These are phyloP conservation scores for Ophion costatus DNA, from an alignment of 2,888 invertebrate genomes.

Conservation along the genomic window DNA sequence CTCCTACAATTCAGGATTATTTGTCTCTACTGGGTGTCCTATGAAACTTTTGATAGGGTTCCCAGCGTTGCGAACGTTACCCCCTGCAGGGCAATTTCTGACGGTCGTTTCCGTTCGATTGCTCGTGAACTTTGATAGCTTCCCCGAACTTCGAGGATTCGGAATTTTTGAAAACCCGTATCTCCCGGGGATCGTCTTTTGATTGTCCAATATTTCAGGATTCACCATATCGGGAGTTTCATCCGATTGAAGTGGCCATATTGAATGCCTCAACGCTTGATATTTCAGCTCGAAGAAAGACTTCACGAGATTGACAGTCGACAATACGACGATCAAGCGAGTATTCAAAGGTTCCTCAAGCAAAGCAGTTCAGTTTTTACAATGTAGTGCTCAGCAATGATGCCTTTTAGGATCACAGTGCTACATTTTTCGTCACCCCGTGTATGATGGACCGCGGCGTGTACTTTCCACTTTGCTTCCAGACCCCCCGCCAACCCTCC, in stretches of 20 bases:
- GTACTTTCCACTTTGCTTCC: conserved; percentile 41
- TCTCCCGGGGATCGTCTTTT: too few relatives aligned
- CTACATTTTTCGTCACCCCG: conserved; percentile 44
- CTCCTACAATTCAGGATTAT: conserved; percentile 44
- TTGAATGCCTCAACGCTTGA: too few relatives aligned
- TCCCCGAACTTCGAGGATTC: not conserved
- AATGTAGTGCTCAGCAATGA: too few relatives aligned
- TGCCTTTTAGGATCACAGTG: conserved; percentile 15
- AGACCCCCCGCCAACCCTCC: conserved; percentile 23
- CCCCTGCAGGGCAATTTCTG: not conserved
- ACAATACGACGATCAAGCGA: too few relatives aligned
- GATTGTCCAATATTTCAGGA: too few relatives aligned
- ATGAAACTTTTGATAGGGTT: conserved; percentile 15
- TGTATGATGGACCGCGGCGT: conserved; percentile 6
- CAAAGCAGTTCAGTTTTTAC: not conserved
- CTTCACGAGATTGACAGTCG: too few relatives aligned
- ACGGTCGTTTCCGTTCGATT: not conserved
- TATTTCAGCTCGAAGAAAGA: too few relatives aligned
- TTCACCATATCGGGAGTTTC: too few relatives aligned
- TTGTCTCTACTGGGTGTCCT: conserved; percentile 59
- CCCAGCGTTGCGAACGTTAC: not conserved
- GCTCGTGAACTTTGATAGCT: not conserved
- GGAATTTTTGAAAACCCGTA: not conserved
- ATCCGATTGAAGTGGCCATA: too few relatives aligned
- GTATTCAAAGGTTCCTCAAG: not conserved